A percentile compares a stretch with the other conserved stretches of the same genome.
phyloP scores from a whole-genome alignment of 2,113 vertebrate genomes.

The Spilogale gracilis region DNA sequence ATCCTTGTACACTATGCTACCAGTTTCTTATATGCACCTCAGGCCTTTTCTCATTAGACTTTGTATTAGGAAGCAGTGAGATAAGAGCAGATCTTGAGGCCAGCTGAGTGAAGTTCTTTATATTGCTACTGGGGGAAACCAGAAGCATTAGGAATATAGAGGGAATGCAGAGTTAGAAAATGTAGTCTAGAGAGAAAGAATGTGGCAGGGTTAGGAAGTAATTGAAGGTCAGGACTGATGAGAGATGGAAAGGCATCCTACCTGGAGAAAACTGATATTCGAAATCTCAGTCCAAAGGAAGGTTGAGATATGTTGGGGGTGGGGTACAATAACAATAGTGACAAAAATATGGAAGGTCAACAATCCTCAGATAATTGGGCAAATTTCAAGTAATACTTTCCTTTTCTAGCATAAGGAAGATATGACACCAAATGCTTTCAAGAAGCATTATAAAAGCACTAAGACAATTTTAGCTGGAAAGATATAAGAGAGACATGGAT shows the following conservation, averaged over 20 bases:
- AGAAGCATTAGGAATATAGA: not conserved
- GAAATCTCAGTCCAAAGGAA: slow-evolving; percentile 18
- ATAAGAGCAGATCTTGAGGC: not conserved
- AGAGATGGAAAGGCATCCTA: not conserved
- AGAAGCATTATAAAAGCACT: not conserved
- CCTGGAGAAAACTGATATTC: not conserved
- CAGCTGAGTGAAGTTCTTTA: slow-evolving; percentile 37
- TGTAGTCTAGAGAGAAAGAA: not conserved
- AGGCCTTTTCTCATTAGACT: not conserved
- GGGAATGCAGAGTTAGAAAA: not conserved
- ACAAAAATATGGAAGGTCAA: not conserved
- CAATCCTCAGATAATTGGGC: not conserved
- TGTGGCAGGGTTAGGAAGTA: not conserved
- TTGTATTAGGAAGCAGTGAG: not conserved
- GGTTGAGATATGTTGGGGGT: not conserved
- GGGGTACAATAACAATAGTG: not conserved
- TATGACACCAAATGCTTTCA: not conserved
- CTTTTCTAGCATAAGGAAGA: slow-evolving; percentile 3
- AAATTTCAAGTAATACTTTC: slow-evolving; percentile 31
- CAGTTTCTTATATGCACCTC: not conserved
- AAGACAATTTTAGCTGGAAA: not conserved
- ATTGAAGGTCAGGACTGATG: not conserved
- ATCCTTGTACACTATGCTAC: not conserved
- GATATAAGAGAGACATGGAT: not conserved
- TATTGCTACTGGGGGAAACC: not conserved